Percentiles rank a stretch among this genome's conserved stretches.
These are phyloP conservation scores for Hyperoplus lanceolatus DNA, from an alignment of 2,797 vertebrate genomes.

Conservation along the genomic window DNA sequence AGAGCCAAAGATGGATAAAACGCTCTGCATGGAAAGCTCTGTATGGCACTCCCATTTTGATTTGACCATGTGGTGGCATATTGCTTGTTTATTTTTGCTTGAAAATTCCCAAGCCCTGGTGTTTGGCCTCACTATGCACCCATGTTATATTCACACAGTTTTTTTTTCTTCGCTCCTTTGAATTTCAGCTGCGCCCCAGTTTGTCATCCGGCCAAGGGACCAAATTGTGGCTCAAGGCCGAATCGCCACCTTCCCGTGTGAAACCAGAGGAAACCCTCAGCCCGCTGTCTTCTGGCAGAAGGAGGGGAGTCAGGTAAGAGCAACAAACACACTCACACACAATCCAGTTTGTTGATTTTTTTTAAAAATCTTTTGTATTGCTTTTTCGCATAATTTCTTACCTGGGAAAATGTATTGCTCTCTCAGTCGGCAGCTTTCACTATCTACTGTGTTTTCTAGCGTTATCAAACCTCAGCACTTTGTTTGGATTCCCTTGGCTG, in stretches of 20 bases:
- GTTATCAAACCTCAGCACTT: conserved; percentile 32
- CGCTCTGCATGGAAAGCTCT: conserved; percentile 81
- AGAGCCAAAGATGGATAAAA: conserved; percentile 49
- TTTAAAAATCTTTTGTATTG: not conserved
- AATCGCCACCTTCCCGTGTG: conserved; percentile 95
- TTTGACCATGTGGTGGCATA: conserved; percentile 56
- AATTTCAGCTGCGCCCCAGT: conserved; percentile 94
- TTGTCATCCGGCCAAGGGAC: conserved; percentile 97
- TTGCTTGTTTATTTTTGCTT: conserved; percentile 75
- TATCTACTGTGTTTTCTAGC: conserved; percentile 2
- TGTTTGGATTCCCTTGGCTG: conserved; percentile 34
- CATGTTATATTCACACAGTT: conserved; percentile 41
- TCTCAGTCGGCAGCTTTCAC: conserved; percentile 20
- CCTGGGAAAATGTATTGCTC: conserved; percentile 17
- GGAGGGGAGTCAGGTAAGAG: conserved; percentile 96
- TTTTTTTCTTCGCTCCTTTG: conserved; percentile 40
- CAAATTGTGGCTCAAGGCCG: conserved; percentile 98
- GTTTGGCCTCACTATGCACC: conserved; percentile 1
- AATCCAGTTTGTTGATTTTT: not conserved
- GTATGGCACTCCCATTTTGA: conserved; percentile 65
- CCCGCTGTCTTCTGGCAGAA: conserved; percentile 99
- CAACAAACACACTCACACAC: conserved; percentile 11
- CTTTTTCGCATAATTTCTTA: conserved; percentile 20
- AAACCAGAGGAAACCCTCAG: conserved; percentile 98
- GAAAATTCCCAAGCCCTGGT: conserved; percentile 48